Evolutionary conservation across 2,113 vertebrate genomes (phyloP), one percentile per base, ranked within the genome.

Genomic region (Menura novaehollandiae): DNA sequence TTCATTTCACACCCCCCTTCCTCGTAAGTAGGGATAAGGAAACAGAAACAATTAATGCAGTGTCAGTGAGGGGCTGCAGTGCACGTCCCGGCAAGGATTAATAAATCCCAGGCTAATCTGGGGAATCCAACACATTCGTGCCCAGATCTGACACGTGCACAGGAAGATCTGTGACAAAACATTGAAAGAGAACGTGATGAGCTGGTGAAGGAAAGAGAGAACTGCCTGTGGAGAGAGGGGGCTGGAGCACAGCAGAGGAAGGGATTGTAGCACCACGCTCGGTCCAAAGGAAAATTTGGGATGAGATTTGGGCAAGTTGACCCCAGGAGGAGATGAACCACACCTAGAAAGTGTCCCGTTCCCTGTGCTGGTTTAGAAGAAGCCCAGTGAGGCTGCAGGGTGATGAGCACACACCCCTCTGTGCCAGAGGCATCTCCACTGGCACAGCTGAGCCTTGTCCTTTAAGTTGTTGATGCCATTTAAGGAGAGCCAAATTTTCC

Each of bases 141-240:
- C 78, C 73, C 85, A 53, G 85, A 91, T 84, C 88, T 78, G 62
- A 66, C 67, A 10, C 13, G 22, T 28, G 30, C 67, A 71, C 39
- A 60, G 10, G 44, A 43, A 67, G 58, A 41, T 5, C 22, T 17
- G 9, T 72, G 76, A 82, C 89, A 81, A 59, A 73, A 92, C 92
- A 60, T 93, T 95, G 74, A 90, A 88, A 95, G 76, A 82, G 85
- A 88, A 84, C 47, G 35, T 63, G 95, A 89, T 89, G 93, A 95
- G 89, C 80, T 67, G 84, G 52, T 72, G 85, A 90, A 94, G 91
- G 64, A 91, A 73, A 76, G 44, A 88, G 52, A 21, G 80, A 89
- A 81, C 88, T 91, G 68, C 69, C 85, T 88, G 58, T 72, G 91
- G 85, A 84, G 1, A 16, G 78, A 81, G 82, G 23, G 17, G 14